Conservation (phyloP, 2,888 invertebrate species). For the Shargacucullia verbasci region DNA sequence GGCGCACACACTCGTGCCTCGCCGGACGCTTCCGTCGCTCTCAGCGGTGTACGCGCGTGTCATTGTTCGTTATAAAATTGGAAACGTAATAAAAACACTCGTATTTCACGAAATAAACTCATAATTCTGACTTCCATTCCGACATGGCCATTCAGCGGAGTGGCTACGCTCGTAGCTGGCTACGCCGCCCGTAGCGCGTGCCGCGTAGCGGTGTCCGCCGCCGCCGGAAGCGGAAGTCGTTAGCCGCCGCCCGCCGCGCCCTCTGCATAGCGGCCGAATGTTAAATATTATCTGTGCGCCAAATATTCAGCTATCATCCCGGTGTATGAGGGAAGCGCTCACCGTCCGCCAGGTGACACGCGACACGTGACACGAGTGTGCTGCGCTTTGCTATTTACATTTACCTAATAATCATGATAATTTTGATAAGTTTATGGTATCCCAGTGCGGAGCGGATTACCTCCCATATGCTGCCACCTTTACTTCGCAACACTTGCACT, state of each 20-base stretch:
- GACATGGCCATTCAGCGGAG: constrained; percentile 54
- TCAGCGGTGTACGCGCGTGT: constrained; percentile 22
- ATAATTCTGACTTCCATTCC: constrained; percentile 61
- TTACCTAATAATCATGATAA: too few species aligned
- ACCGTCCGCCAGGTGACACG: too few species aligned
- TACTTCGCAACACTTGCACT: too few species aligned
- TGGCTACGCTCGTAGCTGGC: constrained; percentile 48
- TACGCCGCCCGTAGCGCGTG: constrained; percentile 58
- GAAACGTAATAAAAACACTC: constrained; percentile 66
- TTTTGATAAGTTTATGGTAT: too few species aligned
- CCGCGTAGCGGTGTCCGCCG: constrained; percentile 61
- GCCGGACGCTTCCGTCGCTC: constrained; percentile 27
- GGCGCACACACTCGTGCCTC: constrained; percentile 10
- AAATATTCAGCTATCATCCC: constrained; percentile 32
- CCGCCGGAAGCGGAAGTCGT: constrained; percentile 82
- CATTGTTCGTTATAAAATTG: constrained; percentile 57
- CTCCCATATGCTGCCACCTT: too few species aligned
- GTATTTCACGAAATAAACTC: constrained; percentile 66
- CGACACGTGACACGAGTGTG: too few species aligned
- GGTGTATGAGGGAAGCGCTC: neutral
- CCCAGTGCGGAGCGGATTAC: too few species aligned
- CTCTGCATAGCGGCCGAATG: constrained; percentile 51
- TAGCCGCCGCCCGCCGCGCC: constrained; percentile 64
- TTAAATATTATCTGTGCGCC: constrained; percentile 59
- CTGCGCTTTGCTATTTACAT: too few species aligned